A percentile compares a stretch with the other conserved stretches of the same genome.
Evolutionary conservation across 2,113 vertebrate genomes (phyloP).

Genomic region (Amphiprion percula): DNA sequence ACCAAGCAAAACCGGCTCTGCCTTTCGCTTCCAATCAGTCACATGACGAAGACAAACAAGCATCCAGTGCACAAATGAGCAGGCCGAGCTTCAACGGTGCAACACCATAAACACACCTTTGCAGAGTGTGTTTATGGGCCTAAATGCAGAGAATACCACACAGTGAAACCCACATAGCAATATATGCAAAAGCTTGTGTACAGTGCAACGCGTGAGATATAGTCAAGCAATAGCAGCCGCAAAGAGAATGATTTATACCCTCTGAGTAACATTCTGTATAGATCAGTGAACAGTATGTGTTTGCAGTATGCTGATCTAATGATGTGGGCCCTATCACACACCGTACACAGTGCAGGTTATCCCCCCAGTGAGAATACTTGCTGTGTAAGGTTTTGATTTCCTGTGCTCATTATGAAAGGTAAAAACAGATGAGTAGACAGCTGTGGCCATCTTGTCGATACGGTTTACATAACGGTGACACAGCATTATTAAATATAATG

Average conservation of each 20-base stretch:
- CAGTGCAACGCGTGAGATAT: constrained; percentile 11
- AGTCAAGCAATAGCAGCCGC: constrained; percentile 11
- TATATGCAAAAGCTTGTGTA: constrained; percentile 30
- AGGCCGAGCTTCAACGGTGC: constrained; percentile 5
- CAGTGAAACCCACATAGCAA: constrained; percentile 24
- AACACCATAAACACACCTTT: constrained; percentile 37
- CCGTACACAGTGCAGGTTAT: constrained; percentile 17
- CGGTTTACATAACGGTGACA: constrained; percentile 56
- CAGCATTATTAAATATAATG: constrained; percentile 50
- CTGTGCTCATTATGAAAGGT: constrained; percentile 72
- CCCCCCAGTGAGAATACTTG: constrained; percentile 38
- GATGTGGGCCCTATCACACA: constrained; percentile 23
- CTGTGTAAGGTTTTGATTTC: constrained; percentile 70
- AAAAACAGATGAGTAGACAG: constrained; percentile 68
- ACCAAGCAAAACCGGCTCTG: constrained; percentile 8
- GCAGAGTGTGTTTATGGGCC: constrained; percentile 46
- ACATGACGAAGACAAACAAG: constrained; percentile 8
- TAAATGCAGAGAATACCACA: constrained; percentile 26
- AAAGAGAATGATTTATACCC: constrained; percentile 39
- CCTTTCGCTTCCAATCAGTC: constrained; percentile 27
- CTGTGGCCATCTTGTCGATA: constrained; percentile 61
- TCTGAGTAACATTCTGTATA: constrained; percentile 25
- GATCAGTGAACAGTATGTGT: constrained; percentile 15
- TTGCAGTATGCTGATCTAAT: constrained; percentile 46
- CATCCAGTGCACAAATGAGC: constrained; percentile 3